Conservation (phyloP, 2,113 vertebrate species). For the Oceanodroma tethys region DNA sequence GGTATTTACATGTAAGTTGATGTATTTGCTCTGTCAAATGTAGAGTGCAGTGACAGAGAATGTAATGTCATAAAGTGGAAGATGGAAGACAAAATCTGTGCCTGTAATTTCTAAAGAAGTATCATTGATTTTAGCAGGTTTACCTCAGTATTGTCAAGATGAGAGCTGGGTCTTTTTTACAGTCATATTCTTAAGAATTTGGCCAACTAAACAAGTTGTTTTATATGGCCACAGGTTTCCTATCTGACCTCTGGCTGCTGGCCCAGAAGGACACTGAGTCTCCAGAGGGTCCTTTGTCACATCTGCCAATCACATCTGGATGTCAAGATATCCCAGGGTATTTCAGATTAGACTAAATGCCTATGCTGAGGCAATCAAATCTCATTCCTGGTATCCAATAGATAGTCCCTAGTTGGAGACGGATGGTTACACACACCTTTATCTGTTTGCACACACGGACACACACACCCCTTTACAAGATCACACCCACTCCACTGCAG, state of each 20-base stretch:
- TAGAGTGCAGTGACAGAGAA: background rate
- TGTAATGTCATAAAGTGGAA: background rate
- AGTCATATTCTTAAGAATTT: background rate
- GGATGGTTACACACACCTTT: background rate
- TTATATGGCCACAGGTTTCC: background rate
- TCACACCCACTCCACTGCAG: background rate
- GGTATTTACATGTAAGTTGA: background rate
- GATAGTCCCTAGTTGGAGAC: background rate
- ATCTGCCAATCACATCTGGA: background rate
- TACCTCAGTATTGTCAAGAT: background rate
- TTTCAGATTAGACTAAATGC: background rate
- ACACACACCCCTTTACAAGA: background rate
- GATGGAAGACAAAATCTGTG: background rate
- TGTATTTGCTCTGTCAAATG: background rate
- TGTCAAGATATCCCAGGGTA: background rate
- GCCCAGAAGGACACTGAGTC: background rate
- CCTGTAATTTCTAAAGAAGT: background rate
- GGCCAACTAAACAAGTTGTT: background rate
- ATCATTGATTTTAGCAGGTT: background rate
- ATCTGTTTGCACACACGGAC: background rate
- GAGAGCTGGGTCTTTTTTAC: background rate
- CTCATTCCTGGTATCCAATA: background rate
- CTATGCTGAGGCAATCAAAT: background rate
- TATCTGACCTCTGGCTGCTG: background rate
- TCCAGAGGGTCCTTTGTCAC: background rate